These are phyloP conservation scores for Megaceryle alcyon DNA, from an alignment of 2,797 vertebrate species.

Conservation along the genomic window DNA sequence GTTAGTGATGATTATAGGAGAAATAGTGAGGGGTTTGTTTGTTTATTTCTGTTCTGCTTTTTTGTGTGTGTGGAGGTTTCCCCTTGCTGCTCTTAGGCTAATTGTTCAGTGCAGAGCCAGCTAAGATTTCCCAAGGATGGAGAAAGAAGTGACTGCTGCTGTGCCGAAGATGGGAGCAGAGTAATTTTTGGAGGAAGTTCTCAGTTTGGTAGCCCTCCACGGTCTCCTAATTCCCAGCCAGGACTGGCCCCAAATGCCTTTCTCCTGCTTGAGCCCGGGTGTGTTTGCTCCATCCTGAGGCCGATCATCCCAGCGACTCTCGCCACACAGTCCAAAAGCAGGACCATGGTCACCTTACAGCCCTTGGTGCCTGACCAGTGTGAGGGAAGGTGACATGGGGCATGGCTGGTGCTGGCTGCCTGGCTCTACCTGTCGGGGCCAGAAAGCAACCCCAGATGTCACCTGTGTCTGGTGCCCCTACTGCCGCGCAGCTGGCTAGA, in stretches of 20 bases:
- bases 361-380: background rate
- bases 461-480: background rate
- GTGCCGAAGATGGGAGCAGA: too few relatives aligned
- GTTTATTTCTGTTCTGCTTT: background rate
- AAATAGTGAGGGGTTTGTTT: background rate
- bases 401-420: background rate
- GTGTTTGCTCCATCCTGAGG: background rate
- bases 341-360: background rate
- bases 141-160: background rate
- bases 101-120: background rate
- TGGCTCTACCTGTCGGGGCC: background rate
- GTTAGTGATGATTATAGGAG: background rate
- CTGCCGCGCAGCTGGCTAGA: too few relatives aligned
- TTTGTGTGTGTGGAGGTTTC: background rate
- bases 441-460: background rate
- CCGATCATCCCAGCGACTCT: fast-evolving
- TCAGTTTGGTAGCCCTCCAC: background rate
- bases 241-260: background rate
- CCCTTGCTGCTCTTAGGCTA: background rate
- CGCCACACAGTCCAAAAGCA: fast-evolving
- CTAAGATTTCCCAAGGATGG: background rate
- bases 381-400: fast-evolving
- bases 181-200: background rate
- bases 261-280: background rate
- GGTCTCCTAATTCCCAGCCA: background rate